Percentiles rank a stretch among this genome's conserved stretches.
Evolutionary conservation across 1,140 invertebrate species (phyloP).

Genomic region (Drosophila kanapiae): DNA sequence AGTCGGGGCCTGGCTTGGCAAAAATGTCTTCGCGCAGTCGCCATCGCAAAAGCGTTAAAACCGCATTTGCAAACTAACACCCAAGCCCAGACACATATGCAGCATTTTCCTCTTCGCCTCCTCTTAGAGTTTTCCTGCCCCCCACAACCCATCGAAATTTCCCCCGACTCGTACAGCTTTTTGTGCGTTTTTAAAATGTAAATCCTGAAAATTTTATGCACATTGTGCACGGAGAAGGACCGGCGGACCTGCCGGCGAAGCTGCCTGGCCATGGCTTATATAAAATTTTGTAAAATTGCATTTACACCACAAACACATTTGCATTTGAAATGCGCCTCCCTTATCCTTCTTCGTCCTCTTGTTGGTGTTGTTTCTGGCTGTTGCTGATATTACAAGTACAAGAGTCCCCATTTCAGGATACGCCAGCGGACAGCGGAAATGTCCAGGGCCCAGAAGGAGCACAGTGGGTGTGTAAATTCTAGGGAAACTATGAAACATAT

Average conservation of each 20-base stretch:
- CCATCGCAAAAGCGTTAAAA: conserved; percentile 75
- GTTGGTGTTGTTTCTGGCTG: conserved; percentile 25
- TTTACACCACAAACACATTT: conserved; percentile 84
- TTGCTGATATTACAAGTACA: conserved; percentile 61
- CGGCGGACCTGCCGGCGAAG: conserved; percentile 1
- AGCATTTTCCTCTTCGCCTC: background rate
- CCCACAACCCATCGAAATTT: background rate
- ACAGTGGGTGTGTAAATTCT: conserved; percentile 13
- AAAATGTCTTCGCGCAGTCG: conserved; percentile 73
- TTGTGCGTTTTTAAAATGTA: conserved; percentile 77
- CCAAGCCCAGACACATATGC: conserved; percentile 30
- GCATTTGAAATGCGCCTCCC: conserved; percentile 73
- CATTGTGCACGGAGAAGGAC: conserved; percentile 46
- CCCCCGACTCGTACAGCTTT: conserved; percentile 26
- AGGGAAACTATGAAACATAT: background rate
- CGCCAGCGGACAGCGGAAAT: conserved; percentile 37
- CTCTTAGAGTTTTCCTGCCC: background rate
- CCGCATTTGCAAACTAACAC: conserved; percentile 77
- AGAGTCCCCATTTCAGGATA: conserved; percentile 62
- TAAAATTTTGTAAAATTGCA: conserved; percentile 84
- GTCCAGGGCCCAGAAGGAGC: conserved; percentile 12
- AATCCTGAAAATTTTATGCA: conserved; percentile 82
- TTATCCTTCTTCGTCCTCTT: conserved; percentile 17
- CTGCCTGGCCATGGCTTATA: conserved; percentile 58
- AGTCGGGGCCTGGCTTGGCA: conserved; percentile 64